Base-by-base conservation (phyloP, 2,888 invertebrate genomes). In the Muscina levida region DNA sequence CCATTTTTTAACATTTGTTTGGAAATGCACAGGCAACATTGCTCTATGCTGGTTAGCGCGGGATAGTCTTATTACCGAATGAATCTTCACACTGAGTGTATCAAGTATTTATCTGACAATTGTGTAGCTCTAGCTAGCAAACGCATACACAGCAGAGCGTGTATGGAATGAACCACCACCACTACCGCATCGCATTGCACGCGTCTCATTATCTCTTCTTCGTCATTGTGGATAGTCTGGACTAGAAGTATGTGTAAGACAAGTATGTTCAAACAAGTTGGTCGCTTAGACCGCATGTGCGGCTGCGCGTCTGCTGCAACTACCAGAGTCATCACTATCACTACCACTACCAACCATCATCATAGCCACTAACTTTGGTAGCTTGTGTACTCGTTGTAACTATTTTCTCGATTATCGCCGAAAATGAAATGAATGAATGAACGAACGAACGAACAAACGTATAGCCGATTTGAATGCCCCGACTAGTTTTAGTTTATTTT, bases 401-500 rank as follows among this genome's bases (percentile, higher is more conserved):
- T 46, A 51, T 48, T 57, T 65, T 17, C n/a, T n/a, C n/a, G n/a
- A n/a, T n/a, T 26, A 67, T 56, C 26, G 4, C 17, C 48, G 48
- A 46, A 46, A 46, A 46, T 46, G 13, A 46, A 46, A n/a, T n/a
- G n/a, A n/a, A n/a, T n/a, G n/a, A n/a, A n/a, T n/a, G n/a, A n/a
- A n/a, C n/a, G n/a, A n/a, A 46, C 11, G 48, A 19, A 48, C 22
- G 48, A 1, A 17, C 10, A 13, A 11, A 2, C 24, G 8, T 62
- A 31, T 72, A 17, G 48, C 39, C 46, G 62, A 22, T 48, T 2
- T 67, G 11, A 24, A 44, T 13, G 67, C 67, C 62, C 65, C 15
- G 67, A 51, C 39, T 66, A 22, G 15, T 83, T 83, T 78, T 77
- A 37, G 19, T 72, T 73, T 59, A 48, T 72, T 76, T 79, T 83